Evolutionary conservation across 2,113 vertebrate species (phyloP).

Genomic region (Amazona vittata): DNA sequence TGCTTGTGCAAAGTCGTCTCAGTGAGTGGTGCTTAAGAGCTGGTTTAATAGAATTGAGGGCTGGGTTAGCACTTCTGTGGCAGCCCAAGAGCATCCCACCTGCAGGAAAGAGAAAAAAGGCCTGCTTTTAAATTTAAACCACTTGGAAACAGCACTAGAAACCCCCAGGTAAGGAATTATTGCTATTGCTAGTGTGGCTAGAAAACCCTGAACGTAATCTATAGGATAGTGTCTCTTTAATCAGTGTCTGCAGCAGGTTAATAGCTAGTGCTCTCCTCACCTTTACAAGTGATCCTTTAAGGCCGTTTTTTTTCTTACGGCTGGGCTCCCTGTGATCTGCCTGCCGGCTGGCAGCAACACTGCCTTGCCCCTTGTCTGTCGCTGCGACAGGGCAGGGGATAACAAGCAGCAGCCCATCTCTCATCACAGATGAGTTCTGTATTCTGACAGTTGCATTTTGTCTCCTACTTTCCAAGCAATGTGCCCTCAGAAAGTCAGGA

Average conservation of each 20-base stretch:
- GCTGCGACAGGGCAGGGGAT: constrained; percentile 65
- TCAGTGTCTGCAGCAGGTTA: constrained; percentile 39
- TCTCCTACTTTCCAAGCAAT: constrained; percentile 70
- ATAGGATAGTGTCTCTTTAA: constrained; percentile 7
- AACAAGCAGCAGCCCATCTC: constrained; percentile 77
- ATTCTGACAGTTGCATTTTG: constrained; percentile 78
- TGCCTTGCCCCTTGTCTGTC: constrained; percentile 46
- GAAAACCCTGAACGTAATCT: constrained; percentile 1
- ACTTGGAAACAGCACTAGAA: background rate
- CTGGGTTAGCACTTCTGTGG: background rate
- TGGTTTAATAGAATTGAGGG: background rate
- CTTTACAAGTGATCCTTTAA: constrained; percentile 45
- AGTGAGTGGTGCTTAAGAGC: accelerated
- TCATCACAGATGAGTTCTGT: constrained; percentile 68
- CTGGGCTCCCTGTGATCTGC: constrained; percentile 7
- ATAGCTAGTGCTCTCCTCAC: constrained; percentile 32
- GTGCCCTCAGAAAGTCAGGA: constrained; percentile 60
- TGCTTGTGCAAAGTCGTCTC: background rate
- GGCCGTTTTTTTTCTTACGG: constrained; percentile 14
- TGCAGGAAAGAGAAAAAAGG: background rate
- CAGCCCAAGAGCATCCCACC: background rate
- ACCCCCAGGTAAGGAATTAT: background rate
- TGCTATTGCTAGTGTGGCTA: background rate
- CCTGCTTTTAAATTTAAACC: constrained; percentile 18
- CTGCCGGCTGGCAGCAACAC: constrained; percentile 12